Percentiles rank a stretch among this genome's conserved stretches.
Conservation (phyloP, 2,113 vertebrate species). For the Pipra filicauda region DNA sequence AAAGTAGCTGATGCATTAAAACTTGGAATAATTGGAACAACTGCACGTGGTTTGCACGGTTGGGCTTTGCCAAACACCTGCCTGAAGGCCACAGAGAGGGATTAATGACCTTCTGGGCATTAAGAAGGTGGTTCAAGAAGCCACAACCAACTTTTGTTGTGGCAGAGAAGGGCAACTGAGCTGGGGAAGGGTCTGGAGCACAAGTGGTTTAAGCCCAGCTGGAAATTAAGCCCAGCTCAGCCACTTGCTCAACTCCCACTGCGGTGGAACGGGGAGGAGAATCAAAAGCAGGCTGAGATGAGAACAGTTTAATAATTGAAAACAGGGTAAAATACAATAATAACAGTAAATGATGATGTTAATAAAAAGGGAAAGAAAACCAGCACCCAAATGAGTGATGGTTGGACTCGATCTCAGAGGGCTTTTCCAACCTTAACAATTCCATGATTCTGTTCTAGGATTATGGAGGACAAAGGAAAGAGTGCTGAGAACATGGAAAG, state of each 20-base stretch:
- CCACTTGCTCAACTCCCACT: background rate
- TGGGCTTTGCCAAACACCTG: background rate
- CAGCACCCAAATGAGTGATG: background rate
- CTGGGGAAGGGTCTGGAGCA: background rate
- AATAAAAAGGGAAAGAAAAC: background rate
- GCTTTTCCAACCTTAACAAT: background rate
- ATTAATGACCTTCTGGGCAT: background rate
- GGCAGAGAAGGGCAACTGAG: background rate
- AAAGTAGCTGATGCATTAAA: background rate
- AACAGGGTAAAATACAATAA: background rate
- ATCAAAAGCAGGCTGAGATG: background rate
- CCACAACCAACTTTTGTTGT: accelerated
- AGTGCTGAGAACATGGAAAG: background rate
- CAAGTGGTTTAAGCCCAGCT: background rate
- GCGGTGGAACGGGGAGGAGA: background rate
- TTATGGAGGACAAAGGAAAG: background rate
- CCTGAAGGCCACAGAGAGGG: background rate
- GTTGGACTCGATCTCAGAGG: background rate
- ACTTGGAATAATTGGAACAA: background rate
- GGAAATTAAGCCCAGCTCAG: background rate
- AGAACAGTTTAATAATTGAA: background rate
- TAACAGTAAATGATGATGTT: background rate
- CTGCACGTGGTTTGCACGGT: accelerated
- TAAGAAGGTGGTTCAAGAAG: background rate
- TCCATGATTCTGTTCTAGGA: background rate